These are phyloP conservation scores for Oscheius sp. DNA, from an alignment of 2,888 invertebrate genomes.

Conservation along the genomic window DNA sequence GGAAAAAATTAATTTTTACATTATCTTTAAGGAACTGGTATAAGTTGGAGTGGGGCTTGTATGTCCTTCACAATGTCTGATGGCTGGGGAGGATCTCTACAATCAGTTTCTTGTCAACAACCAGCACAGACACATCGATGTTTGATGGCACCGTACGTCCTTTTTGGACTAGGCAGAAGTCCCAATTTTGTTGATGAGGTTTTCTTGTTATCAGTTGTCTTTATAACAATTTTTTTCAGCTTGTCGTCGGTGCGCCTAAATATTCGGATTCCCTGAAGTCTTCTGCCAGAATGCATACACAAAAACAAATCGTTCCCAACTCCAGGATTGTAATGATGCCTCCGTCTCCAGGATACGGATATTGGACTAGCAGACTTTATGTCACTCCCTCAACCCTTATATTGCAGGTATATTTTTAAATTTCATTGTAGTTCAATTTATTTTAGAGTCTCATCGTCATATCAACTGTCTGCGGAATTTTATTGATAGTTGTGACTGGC, in stretches of 20 bases:
- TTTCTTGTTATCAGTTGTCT: constrained; percentile 67
- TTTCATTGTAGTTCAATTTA: not conserved
- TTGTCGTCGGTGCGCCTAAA: constrained; percentile 53
- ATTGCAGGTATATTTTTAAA: constrained; percentile 47
- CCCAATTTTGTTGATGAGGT: constrained; percentile 87
- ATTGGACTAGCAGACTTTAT: constrained; percentile 70
- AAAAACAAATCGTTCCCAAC: constrained; percentile 83
- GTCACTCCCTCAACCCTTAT: constrained; percentile 72
- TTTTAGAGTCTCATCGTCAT: constrained; percentile 59
- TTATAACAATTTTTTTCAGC: constrained; percentile 32
- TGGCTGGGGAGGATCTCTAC: constrained; percentile 56
- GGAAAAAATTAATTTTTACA: not conserved
- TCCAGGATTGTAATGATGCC: constrained; percentile 97
- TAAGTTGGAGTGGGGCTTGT: constrained; percentile 71
- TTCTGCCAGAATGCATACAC: constrained; percentile 47
- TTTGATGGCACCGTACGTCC: constrained; percentile 91
- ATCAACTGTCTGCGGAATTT: constrained; percentile 66
- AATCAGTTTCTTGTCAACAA: constrained; percentile 64
- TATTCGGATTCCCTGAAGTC: constrained; percentile 43
- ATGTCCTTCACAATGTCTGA: constrained; percentile 65
- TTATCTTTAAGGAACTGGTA: constrained; percentile 63
- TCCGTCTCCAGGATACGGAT: constrained; percentile 75
- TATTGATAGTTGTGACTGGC: constrained; percentile 64
- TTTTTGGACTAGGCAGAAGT: constrained; percentile 96
- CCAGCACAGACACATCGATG: constrained; percentile 76